These are phyloP conservation scores for Muscicapa adusta DNA, from an alignment of 2,113 vertebrate species.

Conservation along the genomic window DNA sequence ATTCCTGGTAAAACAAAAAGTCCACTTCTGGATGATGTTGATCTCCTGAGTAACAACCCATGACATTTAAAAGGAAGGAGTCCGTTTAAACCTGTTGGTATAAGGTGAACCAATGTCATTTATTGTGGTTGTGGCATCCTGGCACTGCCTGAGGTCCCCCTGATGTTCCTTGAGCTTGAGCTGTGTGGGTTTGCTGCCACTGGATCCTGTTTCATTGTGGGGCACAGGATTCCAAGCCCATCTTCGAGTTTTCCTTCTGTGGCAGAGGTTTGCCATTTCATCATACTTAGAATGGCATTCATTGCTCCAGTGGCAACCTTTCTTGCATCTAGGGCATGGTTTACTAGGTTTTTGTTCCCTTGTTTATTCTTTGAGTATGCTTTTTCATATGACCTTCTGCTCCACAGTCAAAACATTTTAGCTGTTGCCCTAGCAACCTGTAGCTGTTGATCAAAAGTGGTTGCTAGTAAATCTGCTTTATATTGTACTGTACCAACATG, in stretches of 20 bases:
- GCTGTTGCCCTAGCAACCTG: not conserved
- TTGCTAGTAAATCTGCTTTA: not conserved
- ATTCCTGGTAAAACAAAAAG: not conserved
- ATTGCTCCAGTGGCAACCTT: not conserved
- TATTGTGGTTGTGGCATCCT: not conserved
- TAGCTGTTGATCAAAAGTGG: not conserved
- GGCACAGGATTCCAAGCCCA: fast-evolving
- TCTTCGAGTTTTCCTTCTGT: not conserved
- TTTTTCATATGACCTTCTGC: not conserved
- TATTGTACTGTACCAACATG: not conserved
- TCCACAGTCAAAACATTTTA: not conserved
- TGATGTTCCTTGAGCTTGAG: not conserved
- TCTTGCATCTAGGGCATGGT: not conserved
- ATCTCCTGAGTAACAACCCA: not conserved
- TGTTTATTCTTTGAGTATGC: not conserved
- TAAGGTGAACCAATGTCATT: not conserved
- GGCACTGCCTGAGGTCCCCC: not conserved
- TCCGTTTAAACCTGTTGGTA: not conserved
- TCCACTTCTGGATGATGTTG: not conserved
- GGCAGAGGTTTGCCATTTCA: not conserved
- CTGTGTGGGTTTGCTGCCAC: not conserved
- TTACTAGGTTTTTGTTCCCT: not conserved
- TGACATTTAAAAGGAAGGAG: not conserved
- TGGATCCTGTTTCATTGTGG: not conserved
- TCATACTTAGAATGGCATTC: not conserved